Evolutionary conservation across 2,113 vertebrate species (phyloP).

Genomic region (Coryphaenoides rupestris): DNA sequence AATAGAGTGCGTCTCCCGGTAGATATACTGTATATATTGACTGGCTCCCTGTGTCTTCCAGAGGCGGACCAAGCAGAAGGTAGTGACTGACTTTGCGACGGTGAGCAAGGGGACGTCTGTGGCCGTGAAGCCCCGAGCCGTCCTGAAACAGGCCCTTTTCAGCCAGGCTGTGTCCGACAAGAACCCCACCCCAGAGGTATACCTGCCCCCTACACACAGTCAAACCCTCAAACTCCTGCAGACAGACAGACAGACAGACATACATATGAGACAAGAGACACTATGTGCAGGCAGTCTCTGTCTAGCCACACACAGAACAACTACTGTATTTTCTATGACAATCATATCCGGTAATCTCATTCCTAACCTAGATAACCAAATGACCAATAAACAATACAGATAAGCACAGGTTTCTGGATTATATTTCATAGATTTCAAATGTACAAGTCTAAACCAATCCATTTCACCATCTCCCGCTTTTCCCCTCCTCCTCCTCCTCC

Average conservation of each 20-base stretch:
- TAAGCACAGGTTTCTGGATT: no score
- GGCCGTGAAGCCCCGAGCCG: slow-evolving; percentile 52
- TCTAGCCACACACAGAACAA: no score
- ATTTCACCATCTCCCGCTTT: neutral
- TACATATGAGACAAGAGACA: neutral
- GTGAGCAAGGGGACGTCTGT: slow-evolving; percentile 52
- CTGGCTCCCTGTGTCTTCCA: slow-evolving; percentile 22
- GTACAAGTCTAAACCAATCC: no score
- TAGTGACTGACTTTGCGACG: slow-evolving; percentile 59
- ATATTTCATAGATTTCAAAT: no score
- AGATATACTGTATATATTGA: no score
- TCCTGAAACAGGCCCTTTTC: slow-evolving; percentile 65
- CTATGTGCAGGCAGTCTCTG: neutral
- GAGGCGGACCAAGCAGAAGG: slow-evolving; percentile 59
- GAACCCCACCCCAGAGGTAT: slow-evolving; percentile 55
- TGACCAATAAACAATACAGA: no score
- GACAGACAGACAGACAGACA: neutral
- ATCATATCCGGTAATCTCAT: no score
- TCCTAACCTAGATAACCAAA: no score
- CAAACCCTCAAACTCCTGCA: neutral
- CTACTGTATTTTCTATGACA: no score
- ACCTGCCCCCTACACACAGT: neutral
- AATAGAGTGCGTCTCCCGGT: no score
- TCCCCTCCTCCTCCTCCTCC: neutral
- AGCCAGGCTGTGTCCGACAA: slow-evolving; percentile 66